phyloP scores from a whole-genome alignment of 2,888 invertebrate species.

The Protula sp. region DNA sequence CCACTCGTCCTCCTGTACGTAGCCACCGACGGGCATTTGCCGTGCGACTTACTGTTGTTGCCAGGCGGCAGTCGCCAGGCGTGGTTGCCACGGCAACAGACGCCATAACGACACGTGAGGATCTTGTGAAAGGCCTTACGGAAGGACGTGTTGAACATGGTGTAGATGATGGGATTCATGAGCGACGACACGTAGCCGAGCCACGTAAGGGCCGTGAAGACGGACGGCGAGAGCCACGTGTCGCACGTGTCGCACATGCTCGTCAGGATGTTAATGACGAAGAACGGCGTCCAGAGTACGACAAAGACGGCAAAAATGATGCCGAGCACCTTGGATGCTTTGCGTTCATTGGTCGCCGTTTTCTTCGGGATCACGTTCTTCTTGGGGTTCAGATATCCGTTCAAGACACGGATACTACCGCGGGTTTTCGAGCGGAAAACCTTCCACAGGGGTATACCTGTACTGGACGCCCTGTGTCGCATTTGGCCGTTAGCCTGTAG shows the following conservation, averaged over 20 bases:
- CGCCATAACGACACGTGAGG: conserved; percentile 30
- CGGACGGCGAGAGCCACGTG: conserved; percentile 29
- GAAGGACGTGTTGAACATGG: conserved; percentile 53
- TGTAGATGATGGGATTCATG: conserved; percentile 53
- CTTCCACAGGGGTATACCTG: too few relatives aligned
- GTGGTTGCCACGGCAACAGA: too few relatives aligned
- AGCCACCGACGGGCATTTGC: too few relatives aligned
- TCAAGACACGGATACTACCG: too few relatives aligned
- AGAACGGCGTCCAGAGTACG: conserved; percentile 51
- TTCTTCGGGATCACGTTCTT: conserved; percentile 19
- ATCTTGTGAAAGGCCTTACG: conserved; percentile 44
- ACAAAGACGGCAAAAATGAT: conserved; percentile 52
- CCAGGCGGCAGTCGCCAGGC: too few relatives aligned
- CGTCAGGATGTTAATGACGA: conserved; percentile 44
- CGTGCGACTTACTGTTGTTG: too few relatives aligned
- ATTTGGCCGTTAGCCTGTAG: too few relatives aligned
- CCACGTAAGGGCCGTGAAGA: conserved; percentile 48
- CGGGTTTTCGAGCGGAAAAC: too few relatives aligned
- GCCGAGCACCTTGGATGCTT: conserved; percentile 52
- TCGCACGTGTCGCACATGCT: conserved; percentile 38
- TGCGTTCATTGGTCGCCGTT: conserved; percentile 39
- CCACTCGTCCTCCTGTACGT: too few relatives aligned
- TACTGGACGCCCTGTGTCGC: too few relatives aligned
- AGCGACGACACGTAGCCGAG: conserved; percentile 50
- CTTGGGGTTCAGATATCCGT: not conserved